Base-by-base conservation (phyloP, 2,797 vertebrate species). In the Falco peregrinus region DNA sequence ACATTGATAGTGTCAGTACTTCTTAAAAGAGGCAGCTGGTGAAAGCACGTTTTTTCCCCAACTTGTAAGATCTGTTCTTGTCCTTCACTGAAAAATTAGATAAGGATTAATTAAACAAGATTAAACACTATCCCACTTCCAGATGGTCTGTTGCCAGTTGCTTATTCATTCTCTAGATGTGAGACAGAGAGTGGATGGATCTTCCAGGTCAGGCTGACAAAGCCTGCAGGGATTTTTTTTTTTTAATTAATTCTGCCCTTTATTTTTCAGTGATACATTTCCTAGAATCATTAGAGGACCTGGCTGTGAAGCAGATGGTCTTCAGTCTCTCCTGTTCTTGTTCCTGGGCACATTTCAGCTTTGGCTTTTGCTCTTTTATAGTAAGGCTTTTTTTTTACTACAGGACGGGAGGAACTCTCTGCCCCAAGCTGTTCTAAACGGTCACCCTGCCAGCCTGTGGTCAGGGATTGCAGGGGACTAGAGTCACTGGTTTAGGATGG, bases 341-440 rank as follows among this genome's bases (percentile, higher is more conserved):
- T 84, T 71, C 37, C 22, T 63, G 5, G 17, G 17, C n/a, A 90
- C 11, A 26, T 41, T 86, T 75, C 3, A 3, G 9, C 25, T 64
- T 85, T 28, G 35, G 4, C 3, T 89, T 82, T 71, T 70, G 10
- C 3, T 48, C 1, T 75, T 78, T 47, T 61, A 5, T 47, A 4
- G 7, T 50, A 65, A 16, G 41, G 11, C 5, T 54, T 92, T 53
- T 61, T 7, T 7, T 6, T 41, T 85, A 37, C 19, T 63, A 35
- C 33, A 51, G 31, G 39, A 76, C 39, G 11, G 14, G 25, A 61
- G 8, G 10, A 24, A 9, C 6, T 59, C 20, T 18, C 8, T 63
- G 31, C 37, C 24, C 26, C 5, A n/a, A 24, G 12, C 15, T 13
- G 16, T 37, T 11, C 0, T 0, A 54, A 77, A 17, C 1, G 8